Conservation (phyloP, 64 coral and sea anemone species). For the Exaiptasia diaphana region DNA sequence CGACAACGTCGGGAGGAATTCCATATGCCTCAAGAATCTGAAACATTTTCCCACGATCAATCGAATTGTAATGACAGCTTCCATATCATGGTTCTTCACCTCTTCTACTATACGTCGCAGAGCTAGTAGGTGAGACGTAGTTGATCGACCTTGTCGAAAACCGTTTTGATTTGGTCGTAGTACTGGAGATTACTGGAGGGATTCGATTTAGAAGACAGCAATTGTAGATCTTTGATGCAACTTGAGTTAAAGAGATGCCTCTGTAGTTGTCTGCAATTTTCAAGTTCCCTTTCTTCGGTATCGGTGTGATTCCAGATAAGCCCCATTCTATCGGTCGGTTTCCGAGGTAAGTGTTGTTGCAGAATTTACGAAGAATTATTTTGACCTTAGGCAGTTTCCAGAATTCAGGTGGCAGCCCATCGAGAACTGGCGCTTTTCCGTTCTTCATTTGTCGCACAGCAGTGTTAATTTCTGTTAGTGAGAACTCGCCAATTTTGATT, state of each 20-base stretch:
- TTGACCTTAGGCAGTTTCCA: background rate
- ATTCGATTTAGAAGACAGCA: conserved; percentile 38
- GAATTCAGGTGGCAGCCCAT: background rate
- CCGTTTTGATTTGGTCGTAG: conserved; percentile 45
- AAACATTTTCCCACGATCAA: background rate
- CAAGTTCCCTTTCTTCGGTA: conserved; percentile 50
- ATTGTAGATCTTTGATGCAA: conserved; percentile 31
- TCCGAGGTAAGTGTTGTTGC: background rate
- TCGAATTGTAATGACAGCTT: background rate
- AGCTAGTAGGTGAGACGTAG: conserved; percentile 5
- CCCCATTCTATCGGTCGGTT: background rate
- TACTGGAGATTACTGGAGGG: background rate
- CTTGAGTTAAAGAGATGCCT: conserved; percentile 19
- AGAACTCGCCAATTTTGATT: background rate
- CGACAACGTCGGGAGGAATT: background rate
- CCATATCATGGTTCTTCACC: background rate
- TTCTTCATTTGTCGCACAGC: background rate
- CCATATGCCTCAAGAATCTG: background rate
- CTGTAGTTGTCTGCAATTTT: conserved; percentile 40
- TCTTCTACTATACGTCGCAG: background rate
- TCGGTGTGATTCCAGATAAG: background rate
- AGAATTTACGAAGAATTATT: background rate
- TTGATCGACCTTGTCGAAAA: conserved; percentile 30
- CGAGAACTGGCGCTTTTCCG: background rate
- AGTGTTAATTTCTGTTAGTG: background rate